Conservation (phyloP, 2,888 invertebrate genomes). For the Caenorhabditis plicata region DNA sequence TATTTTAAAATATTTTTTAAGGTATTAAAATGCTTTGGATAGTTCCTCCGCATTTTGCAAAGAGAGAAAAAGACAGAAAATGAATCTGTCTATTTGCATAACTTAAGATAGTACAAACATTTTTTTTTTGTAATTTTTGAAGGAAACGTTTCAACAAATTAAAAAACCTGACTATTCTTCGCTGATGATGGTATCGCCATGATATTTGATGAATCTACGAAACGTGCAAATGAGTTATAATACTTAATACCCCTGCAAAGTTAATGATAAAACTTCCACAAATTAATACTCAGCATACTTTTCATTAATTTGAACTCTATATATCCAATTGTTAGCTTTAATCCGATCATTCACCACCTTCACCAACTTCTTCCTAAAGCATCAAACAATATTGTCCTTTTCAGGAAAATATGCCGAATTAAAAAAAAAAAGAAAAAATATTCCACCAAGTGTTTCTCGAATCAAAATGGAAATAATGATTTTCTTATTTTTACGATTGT, state of each 20-base stretch:
- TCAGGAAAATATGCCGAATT: no score
- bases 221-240: conserved; percentile 69
- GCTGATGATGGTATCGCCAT: conserved; percentile 66
- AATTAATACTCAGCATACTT: conserved; percentile 30
- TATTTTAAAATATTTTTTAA: no score
- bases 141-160: no score
- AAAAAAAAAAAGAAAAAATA: no score
- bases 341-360: conserved; percentile 65
- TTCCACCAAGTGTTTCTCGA: no score
- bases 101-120: conserved; percentile 6
- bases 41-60: not conserved
- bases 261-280: not conserved
- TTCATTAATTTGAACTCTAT: conserved; percentile 68
- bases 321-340: conserved; percentile 70
- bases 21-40: no score
- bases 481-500: no score
- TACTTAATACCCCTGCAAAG: conserved; percentile 68
- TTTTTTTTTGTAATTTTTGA: conserved; percentile 31
- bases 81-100: not conserved
- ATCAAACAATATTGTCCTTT: no score
- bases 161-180: no score
- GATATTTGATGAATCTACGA: conserved; percentile 68
- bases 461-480: no score
- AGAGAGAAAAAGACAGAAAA: not conserved
- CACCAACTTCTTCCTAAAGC: conserved; percentile 4